phyloP scores from a whole-genome alignment of 2,797 vertebrate species.

The Cirrhinus molitorella region DNA sequence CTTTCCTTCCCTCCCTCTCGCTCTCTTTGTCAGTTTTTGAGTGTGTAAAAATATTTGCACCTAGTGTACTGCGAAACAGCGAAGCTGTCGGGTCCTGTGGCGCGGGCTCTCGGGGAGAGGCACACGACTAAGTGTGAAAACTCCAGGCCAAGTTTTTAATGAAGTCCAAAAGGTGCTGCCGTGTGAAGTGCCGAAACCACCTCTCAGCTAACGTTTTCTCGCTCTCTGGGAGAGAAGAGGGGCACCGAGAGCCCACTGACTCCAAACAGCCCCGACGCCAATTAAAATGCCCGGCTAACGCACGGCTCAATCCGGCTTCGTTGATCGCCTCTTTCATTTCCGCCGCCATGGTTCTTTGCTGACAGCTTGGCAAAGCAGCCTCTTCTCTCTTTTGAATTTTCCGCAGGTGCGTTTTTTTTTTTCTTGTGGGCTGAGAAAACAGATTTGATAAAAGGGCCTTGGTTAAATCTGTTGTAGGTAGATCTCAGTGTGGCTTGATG shows the following conservation, averaged over 20 bases:
- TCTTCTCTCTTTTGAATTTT: conserved; percentile 47
- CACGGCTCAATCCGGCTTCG: conserved; percentile 33
- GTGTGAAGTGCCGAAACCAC: conserved; percentile 59
- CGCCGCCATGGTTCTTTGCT: conserved; percentile 42
- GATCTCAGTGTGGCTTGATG: conserved; percentile 50
- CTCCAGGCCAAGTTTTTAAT: conserved; percentile 67
- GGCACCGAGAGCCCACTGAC: conserved; percentile 45
- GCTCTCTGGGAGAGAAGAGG: conserved; percentile 45
- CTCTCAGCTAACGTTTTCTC: conserved; percentile 2
- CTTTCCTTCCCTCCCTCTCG: conserved; percentile 24
- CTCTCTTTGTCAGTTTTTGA: conserved; percentile 39
- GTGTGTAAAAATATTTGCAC: conserved; percentile 59
- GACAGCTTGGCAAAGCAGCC: conserved; percentile 54
- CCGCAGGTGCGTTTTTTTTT: conserved; percentile 38
- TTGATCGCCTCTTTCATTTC: conserved; percentile 54
- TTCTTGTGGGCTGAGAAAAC: conserved; percentile 36
- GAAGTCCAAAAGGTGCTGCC: conserved; percentile 66
- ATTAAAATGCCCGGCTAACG: conserved; percentile 52
- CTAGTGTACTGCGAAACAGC: conserved; percentile 52
- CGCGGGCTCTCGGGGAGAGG: conserved; percentile 32
- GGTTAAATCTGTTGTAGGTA: conserved; percentile 37
- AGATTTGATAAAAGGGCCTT: conserved; percentile 48
- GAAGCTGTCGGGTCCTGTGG: conserved; percentile 46
- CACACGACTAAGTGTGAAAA: conserved; percentile 52
- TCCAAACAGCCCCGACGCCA: conserved; percentile 53